Base-by-base conservation (phyloP, 2,797 vertebrate genomes). In the Valencia hispanica region DNA sequence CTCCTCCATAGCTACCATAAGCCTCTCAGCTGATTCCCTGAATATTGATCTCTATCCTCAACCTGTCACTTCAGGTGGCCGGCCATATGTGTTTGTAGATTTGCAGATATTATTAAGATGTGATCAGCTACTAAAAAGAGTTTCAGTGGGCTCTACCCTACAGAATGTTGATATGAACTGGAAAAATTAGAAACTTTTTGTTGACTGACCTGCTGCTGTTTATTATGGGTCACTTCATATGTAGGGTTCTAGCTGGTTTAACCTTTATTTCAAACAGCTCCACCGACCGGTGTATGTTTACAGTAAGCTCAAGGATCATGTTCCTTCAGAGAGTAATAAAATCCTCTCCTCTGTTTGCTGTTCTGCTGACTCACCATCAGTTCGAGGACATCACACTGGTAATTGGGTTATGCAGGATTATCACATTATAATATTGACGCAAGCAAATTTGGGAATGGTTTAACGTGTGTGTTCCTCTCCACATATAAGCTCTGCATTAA, bases 331-430 rank as follows among this genome's bases (percentile, higher is more conserved):
- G 61, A 25, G 73, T 77, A 75, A 80, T 68, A 53, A 77, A 27
- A 84, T 75, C 76, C 63, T 77, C 74, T 85, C 43, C 55, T 61
- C 53, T 53, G 51, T 57, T 43, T 36, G 47, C 81, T 74, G 41
- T 85, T 91, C 78, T 92, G 94, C 92, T 93, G 92, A 93, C 86
- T 94, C 92, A 94, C 87, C 86, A 51, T 59, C 86, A 61, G 8
- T 86, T 87, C 80, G 79, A 72, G 81, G 87, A 88, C 87, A 76
- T 43, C 74, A 22, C 74, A 1, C 77, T 74, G 74, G 59, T 84
- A 91, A 91, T 70, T 87, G 76, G 83, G 82, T 91, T 89, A 83
- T 72, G 59, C 41, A 48, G 79, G 61, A 81, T 80, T 68, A 80
- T 86, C 86, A 59, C 63, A 84, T 86, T 78, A 74, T 18, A 77